Evolutionary conservation across 1,140 invertebrate genomes (phyloP), one percentile per base, ranked within the genome.

Genomic region (Araneus ventricosus): DNA sequence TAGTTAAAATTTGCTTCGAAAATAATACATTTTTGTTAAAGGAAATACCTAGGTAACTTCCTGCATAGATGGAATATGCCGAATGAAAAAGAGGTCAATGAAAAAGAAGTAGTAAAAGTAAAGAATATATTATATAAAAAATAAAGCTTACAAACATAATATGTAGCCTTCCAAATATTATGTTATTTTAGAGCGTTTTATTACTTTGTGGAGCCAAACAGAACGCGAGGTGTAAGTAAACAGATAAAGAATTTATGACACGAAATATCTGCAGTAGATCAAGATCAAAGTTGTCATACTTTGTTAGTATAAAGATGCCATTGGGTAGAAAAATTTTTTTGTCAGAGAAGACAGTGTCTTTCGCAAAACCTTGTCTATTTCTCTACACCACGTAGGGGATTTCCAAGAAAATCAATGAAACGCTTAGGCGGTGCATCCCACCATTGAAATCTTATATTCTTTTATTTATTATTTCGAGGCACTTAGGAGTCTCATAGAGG

Each of bases 221-320:
- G 22, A 34, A 34, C 70, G 20, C 10, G 30, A 75, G 14, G 34
- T 37, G 30, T 20, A 75, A 34, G 7, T 34, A 75, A 75, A 75
- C 5, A 37, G 5, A 5, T 30, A 34, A 34, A 75, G 27, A 20
- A 75, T 75, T 75, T 75, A 37, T 75, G 27, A 20, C 20, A 20
- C 27, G 2, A 4, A 34, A 75, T 37, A 34, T 75, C 70, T 75
- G 17, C 30, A 0, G 20, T 37, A 75, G 30, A 75, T 75, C 30
- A 75, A 75, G 70, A 75, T 75, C 34, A 75, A 34, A 75, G 30
- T 75, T 75, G 34, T 34, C 70, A 75, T 27, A 70, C 30, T 75
- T 75, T 37, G 30, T 75, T 75, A 34, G 70, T 75, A 37, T 75
- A 34, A 75, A 67, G 27, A 37, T 75, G 30, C 22, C 70, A 20